These are phyloP conservation scores for Stichopus horrens DNA, from an alignment of 53 echinoderm and acorn worm genomes.

Conservation along the genomic window DNA sequence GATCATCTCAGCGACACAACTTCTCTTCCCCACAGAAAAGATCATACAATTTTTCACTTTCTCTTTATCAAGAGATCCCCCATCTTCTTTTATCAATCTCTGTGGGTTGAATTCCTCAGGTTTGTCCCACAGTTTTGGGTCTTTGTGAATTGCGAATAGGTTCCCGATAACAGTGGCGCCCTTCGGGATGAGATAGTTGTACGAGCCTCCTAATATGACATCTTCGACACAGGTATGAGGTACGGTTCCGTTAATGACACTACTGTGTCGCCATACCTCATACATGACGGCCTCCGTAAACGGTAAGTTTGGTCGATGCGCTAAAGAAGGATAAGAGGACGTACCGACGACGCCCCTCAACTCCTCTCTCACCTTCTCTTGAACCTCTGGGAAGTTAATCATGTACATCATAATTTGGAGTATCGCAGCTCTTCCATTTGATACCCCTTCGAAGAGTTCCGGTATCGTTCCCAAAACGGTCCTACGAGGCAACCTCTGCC, in stretches of 20 bases:
- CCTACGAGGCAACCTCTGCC: background rate
- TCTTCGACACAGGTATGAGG: slow-evolving; percentile 9
- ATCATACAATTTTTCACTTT: slow-evolving; percentile 29
- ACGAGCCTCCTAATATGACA: slow-evolving; percentile 12
- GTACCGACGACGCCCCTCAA: slow-evolving; percentile 3
- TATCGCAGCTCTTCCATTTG: background rate
- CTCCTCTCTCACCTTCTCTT: slow-evolving; percentile 34
- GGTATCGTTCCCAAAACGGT: background rate
- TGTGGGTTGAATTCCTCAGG: slow-evolving; percentile 5
- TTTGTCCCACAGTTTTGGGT: slow-evolving; percentile 6
- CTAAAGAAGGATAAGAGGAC: slow-evolving; percentile 9
- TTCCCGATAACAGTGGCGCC: background rate
- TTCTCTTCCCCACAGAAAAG: slow-evolving; percentile 31
- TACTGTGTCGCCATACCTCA: slow-evolving; percentile 35
- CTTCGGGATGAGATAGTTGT: slow-evolving; percentile 8
- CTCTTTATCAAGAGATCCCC: background rate
- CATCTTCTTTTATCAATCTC: slow-evolving; percentile 14
- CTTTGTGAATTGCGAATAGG: slow-evolving; percentile 15
- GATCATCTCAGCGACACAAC: slow-evolving; percentile 20
- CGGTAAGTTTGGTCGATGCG: background rate
- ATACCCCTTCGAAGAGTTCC: slow-evolving; percentile 16
- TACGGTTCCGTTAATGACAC: slow-evolving; percentile 14
- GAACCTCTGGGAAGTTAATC: slow-evolving; percentile 28
- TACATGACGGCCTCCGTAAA: slow-evolving; percentile 30
- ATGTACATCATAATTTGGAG: slow-evolving; percentile 39